Evolutionary conservation across 2,797 vertebrate species (phyloP), one percentile per base, ranked within the genome.

Genomic region (Anguilla obscura): DNA sequence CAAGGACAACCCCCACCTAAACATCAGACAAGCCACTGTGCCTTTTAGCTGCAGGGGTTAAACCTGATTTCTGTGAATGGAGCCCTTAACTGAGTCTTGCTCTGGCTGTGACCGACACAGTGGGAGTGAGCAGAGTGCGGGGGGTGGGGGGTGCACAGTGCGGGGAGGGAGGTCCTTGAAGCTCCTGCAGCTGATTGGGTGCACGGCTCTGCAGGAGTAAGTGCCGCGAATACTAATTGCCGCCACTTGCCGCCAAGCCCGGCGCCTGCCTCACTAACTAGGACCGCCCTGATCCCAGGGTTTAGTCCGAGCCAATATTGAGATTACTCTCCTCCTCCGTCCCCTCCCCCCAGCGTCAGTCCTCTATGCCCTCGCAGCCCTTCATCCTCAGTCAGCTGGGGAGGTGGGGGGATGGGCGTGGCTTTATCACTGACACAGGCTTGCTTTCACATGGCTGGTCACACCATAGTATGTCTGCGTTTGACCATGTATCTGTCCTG

Each of bases 181-280:
- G 79, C 89, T 91, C 91, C 92, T 91, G 63, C 87, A 87, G 92
- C 92, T 90, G 91, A 92, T 89, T 93, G 90, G 90, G 86, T 88
- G 89, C 91, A 91, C 85, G 88, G 90, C 93, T 92, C 93, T 92
- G 94, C 91, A 92, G 90, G 91, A 91, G 90, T 93, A 93, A 92
- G 91, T 93, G 92, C 91, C 86, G 89, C 90, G 93, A 93, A 94
- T 95, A 93, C 92, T 95, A 95, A 96, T 93, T 93, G 86, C 92
- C 92, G 92, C 93, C 92, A 91, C 90, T 92, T 86, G 89, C 88
- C 87, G 88, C 86, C 88, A 88, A 87, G 89, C 86, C 90, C 87
- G 90, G 84, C 30, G 24, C 52, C n/a, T 54, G 27, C 84, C 58
- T 58, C 84, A 36, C 52, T 60, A 80, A 90, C 89, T 86, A 85